Conservation (phyloP, 2,888 invertebrate species). For the Acanthosepion lycidas region DNA sequence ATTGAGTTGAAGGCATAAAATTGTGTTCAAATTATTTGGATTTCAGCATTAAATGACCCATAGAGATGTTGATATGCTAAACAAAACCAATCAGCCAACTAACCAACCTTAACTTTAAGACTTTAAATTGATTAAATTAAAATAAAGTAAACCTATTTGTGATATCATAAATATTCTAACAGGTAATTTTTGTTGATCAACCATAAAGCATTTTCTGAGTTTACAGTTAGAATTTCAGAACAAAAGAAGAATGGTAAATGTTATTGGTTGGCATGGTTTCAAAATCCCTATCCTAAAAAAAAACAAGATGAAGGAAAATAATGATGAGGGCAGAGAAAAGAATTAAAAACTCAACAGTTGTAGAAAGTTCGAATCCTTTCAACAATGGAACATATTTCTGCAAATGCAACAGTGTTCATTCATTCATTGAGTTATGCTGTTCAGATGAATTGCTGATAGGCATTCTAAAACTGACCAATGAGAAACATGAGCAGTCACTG, state of each 20-base stretch:
- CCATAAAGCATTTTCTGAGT: neutral
- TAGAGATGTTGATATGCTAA: no score
- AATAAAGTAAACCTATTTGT: no score
- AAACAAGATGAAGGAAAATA: neutral
- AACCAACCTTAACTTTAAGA: no score
- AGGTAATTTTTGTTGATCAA: no score
- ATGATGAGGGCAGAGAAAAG: neutral
- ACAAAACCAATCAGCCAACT: no score
- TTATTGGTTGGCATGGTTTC: neutral
- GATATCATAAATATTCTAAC: no score
- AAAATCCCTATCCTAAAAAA: neutral
- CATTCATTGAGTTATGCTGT: neutral
- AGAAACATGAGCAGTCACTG: neutral
- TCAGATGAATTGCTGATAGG: neutral
- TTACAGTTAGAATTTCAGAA: neutral
- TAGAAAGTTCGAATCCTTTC: neutral
- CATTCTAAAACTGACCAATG: neutral
- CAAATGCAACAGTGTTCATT: neutral
- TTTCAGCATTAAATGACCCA: no score
- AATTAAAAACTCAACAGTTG: neutral
- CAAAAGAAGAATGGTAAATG: neutral
- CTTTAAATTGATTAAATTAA: no score
- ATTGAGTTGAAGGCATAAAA: no score
- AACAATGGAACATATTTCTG: neutral
- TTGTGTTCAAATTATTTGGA: no score